phyloP scores from a whole-genome alignment of 2,888 invertebrate genomes.

The Neria commutata region DNA sequence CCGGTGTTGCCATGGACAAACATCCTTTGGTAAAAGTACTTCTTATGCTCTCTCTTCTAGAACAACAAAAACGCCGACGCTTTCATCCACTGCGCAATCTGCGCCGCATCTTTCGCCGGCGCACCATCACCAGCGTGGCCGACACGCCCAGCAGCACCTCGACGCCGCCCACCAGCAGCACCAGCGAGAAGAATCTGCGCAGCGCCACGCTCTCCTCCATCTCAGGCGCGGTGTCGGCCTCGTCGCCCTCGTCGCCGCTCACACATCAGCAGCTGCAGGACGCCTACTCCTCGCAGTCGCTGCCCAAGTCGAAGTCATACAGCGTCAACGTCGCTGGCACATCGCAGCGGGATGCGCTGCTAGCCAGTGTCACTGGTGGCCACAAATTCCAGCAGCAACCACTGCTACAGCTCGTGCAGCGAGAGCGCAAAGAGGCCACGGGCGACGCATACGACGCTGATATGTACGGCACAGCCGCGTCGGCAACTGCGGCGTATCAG shows the following conservation, averaged over 20 bases:
- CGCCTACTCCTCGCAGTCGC: constrained; percentile 49
- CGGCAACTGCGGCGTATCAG: neutral
- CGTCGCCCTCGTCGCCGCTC: constrained; percentile 52
- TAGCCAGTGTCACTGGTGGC: constrained; percentile 41
- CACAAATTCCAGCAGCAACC: constrained; percentile 33
- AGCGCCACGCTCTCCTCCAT: constrained; percentile 40
- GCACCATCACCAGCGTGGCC: constrained; percentile 56
- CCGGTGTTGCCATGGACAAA: neutral
- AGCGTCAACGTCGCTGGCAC: too few species aligned
- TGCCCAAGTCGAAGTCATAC: constrained; percentile 53
- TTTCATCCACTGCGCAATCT: constrained; percentile 61
- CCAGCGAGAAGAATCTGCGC: constrained; percentile 54
- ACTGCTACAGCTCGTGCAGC: neutral
- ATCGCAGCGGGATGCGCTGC: constrained; percentile 45
- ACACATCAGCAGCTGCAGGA: constrained; percentile 50
- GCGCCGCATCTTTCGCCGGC: constrained; percentile 60
- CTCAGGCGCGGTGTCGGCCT: constrained; percentile 41
- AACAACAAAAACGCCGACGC: constrained; percentile 60
- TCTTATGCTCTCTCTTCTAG: constrained; percentile 35
- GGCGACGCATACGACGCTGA: too few species aligned
- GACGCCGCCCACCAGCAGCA: constrained; percentile 38
- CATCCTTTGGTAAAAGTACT: neutral
- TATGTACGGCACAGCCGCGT: too few species aligned
- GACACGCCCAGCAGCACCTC: constrained; percentile 31
- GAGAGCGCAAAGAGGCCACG: too few species aligned